These are phyloP conservation scores for Asteroscopus sphinx DNA, from an alignment of 2,888 invertebrate genomes.

Conservation along the genomic window DNA sequence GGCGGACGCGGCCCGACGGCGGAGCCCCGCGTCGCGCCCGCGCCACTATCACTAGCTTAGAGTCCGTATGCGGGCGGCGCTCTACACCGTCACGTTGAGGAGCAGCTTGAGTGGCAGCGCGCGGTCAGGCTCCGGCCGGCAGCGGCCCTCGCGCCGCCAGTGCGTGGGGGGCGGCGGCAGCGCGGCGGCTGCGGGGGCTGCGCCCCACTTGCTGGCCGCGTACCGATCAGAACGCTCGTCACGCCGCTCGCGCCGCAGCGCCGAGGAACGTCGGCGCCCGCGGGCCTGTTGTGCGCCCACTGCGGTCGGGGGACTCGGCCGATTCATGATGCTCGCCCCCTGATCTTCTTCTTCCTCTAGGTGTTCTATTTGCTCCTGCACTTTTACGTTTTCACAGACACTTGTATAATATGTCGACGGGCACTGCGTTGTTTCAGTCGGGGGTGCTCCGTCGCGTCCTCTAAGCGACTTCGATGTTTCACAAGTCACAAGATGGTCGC, in stretches of 20 bases:
- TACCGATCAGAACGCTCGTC: conserved; percentile 78
- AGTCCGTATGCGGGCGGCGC: conserved; percentile 71
- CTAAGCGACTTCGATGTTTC: conserved; percentile 72
- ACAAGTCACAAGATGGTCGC: conserved; percentile 85
- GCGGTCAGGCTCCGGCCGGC: conserved; percentile 86
- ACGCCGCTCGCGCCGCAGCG: conserved; percentile 58
- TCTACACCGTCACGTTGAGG: conserved; percentile 89
- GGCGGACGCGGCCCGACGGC: conserved; percentile 70
- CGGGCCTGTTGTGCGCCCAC: conserved; percentile 63
- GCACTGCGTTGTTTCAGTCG: conserved; percentile 54
- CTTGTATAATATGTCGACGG: conserved; percentile 46
- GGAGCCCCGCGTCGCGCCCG: conserved; percentile 66
- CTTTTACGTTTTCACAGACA: conserved; percentile 45
- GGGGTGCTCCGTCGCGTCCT: conserved; percentile 54
- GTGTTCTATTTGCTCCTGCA: conserved; percentile 67
- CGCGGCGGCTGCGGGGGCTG: conserved; percentile 94
- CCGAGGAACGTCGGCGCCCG: conserved; percentile 72
- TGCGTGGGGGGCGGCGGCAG: conserved; percentile 95
- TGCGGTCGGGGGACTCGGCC: conserved; percentile 52
- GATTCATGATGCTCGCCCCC: conserved; percentile 56
- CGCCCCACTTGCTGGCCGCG: conserved; percentile 95
- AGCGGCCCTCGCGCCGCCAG: conserved; percentile 91
- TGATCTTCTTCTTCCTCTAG: conserved; percentile 71
- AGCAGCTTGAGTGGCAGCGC: conserved; percentile 91
- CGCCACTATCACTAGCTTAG: conserved; percentile 78